Conservation (phyloP, 1,140 invertebrate genomes). For the Metopolophium dirhodum region DNA sequence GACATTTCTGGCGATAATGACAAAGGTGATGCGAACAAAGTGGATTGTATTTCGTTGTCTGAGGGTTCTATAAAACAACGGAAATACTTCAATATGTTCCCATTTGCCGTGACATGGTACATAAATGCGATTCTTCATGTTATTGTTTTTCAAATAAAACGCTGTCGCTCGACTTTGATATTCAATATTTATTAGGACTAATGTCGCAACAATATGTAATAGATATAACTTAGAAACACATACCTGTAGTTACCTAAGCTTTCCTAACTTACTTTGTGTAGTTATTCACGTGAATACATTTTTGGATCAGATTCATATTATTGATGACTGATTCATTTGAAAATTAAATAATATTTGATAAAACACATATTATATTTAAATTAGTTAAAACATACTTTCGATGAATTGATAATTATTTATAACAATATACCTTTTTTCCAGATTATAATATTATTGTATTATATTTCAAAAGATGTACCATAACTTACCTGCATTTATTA, state of each 20-base stretch:
- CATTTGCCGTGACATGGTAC: background rate
- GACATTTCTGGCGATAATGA: background rate
- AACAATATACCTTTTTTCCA: too few species aligned
- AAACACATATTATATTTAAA: too few species aligned
- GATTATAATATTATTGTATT: too few species aligned
- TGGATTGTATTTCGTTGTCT: background rate
- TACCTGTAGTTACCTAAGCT: background rate
- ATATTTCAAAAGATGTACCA: background rate
- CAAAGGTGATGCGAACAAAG: background rate
- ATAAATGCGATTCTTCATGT: background rate
- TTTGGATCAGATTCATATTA: background rate
- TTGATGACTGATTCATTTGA: background rate
- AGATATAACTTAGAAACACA: background rate
- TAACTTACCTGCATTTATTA: background rate
- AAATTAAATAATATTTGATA: background rate
- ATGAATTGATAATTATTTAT: background rate
- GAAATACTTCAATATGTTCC: background rate
- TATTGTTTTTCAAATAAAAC: background rate
- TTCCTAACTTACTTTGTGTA: background rate
- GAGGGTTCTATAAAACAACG: background rate
- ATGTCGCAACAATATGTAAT: background rate
- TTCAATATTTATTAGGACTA: background rate
- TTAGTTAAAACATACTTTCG: background rate
- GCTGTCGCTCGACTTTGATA: background rate
- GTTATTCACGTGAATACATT: background rate